phyloP scores from a whole-genome alignment of 2,113 vertebrate genomes.

The Stigmatopora nigra region DNA sequence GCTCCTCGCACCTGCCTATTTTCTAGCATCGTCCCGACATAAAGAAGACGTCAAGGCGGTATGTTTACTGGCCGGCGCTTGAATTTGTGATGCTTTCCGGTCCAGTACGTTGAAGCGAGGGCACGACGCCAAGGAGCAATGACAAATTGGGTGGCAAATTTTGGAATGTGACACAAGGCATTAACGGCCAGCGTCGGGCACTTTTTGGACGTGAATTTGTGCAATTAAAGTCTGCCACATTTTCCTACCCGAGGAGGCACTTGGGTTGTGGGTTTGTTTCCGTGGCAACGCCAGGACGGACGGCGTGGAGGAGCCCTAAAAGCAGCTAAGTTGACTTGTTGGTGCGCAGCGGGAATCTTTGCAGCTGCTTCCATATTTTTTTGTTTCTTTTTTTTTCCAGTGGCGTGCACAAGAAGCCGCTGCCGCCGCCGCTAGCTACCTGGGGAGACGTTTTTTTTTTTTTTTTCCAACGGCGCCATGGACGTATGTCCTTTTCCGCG shows the following conservation, averaged over 20 bases:
- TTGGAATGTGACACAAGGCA: conserved; percentile 69
- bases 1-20: background rate
- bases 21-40: conserved; percentile 30
- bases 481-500: conserved; percentile 17
- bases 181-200: conserved; percentile 55
- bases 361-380: background rate
- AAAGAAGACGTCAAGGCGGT: conserved; percentile 38
- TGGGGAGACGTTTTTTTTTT: conserved; percentile 8
- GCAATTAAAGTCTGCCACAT: conserved; percentile 18
- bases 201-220: conserved; percentile 36
- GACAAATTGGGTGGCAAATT: conserved; percentile 67
- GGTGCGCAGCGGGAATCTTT: background rate
- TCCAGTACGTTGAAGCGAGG: conserved; percentile 52
- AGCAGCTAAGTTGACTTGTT: background rate
- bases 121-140: conserved; percentile 63
- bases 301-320: background rate
- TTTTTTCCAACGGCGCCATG: conserved; percentile 3
- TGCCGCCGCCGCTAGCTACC: background rate
- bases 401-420: background rate
- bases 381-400: background rate
- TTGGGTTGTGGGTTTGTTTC: background rate
- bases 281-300: background rate
- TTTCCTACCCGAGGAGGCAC: background rate
- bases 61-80: conserved; percentile 48
- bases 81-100: conserved; percentile 46